These are phyloP conservation scores for Parasteatoda lunata DNA, from an alignment of 2,888 invertebrate genomes.

Conservation along the genomic window DNA sequence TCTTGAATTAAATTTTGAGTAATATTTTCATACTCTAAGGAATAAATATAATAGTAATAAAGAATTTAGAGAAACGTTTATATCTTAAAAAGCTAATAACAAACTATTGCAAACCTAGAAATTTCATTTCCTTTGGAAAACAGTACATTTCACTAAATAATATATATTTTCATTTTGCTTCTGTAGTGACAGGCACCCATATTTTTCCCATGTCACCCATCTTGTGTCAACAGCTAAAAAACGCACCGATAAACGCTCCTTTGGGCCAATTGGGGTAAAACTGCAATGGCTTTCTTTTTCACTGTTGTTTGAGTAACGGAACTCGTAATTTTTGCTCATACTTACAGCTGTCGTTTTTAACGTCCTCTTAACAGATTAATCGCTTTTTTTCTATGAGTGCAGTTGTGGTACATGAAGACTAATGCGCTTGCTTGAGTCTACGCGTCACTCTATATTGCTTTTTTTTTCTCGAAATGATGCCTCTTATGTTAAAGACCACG, in stretches of 20 bases:
- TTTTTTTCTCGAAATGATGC: not conserved
- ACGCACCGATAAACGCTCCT: not conserved
- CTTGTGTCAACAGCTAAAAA: conserved; percentile 7
- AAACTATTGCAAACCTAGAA: too few species aligned
- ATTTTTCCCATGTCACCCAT: not conserved
- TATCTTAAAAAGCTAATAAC: too few species aligned
- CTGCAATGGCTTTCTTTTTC: not conserved
- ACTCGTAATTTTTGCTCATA: conserved; percentile 18
- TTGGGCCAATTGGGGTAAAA: not conserved
- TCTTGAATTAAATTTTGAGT: too few species aligned
- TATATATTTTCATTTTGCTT: not conserved
- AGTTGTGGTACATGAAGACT: conserved; percentile 16
- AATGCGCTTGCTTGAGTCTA: conserved; percentile 16
- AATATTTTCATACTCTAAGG: too few species aligned
- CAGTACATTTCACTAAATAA: not conserved
- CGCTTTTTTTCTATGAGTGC: conserved; percentile 11
- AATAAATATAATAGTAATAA: too few species aligned
- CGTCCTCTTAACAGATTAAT: conserved; percentile 27
- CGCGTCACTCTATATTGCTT: not conserved
- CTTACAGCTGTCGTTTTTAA: conserved; percentile 24
- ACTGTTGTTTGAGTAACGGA: conserved; percentile 27
- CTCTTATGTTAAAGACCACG: not conserved
- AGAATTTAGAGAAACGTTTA: too few species aligned
- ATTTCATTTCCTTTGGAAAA: too few species aligned
- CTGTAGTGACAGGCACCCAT: not conserved